Conservation (phyloP, 2,888 invertebrate species). For the Andrena marginata region DNA sequence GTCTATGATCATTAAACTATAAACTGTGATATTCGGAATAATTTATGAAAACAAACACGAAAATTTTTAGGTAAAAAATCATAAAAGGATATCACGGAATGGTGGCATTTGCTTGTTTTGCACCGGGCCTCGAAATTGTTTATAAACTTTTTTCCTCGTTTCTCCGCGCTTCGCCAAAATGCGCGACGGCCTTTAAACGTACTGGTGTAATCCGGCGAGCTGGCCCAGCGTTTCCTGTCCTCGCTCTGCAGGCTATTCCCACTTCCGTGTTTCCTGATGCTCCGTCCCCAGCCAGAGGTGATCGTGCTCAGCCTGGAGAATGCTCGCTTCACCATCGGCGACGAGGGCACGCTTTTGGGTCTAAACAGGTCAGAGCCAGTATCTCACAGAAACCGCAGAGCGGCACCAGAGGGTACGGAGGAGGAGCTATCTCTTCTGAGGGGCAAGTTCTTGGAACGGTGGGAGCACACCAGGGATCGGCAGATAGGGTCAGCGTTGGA, state of each 20-base stretch:
- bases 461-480: background rate
- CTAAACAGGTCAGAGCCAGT: slow-evolving; percentile 86
- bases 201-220: slow-evolving; percentile 97
- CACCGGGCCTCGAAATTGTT: too few species aligned
- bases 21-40: background rate
- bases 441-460: background rate
- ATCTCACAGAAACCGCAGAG: slow-evolving; percentile 84
- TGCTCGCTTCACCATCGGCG: slow-evolving; percentile 96
- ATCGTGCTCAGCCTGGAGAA: slow-evolving; percentile 96
- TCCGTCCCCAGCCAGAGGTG: slow-evolving; percentile 96
- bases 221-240: slow-evolving; percentile 96
- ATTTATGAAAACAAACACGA: background rate
- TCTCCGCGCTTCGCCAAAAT: too few species aligned
- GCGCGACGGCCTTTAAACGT: slow-evolving; percentile 81
- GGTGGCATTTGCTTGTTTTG: too few species aligned
- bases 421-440: slow-evolving; percentile 20
- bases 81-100: too few species aligned
- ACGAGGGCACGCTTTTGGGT: slow-evolving; percentile 97
- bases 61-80: background rate
- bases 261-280: slow-evolving; percentile 93
- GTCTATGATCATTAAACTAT: background rate
- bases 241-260: slow-evolving; percentile 93
- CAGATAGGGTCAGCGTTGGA: slow-evolving; percentile 2
- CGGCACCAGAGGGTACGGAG: slow-evolving; percentile 82
- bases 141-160: too few species aligned